Evolutionary conservation across 2,113 vertebrate species (phyloP).

Genomic region (Morone chrysops): DNA sequence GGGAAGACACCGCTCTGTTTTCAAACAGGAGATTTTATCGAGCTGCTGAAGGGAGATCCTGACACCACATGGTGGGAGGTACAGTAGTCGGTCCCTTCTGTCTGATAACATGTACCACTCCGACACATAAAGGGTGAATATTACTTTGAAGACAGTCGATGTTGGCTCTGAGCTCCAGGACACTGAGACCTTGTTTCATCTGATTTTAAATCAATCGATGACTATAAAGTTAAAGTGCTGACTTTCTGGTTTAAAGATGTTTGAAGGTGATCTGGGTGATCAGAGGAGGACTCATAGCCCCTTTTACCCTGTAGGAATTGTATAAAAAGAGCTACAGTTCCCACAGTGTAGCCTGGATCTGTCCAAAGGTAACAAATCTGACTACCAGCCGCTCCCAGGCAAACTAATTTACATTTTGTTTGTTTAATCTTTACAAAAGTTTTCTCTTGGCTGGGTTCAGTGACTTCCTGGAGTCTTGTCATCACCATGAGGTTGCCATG

Average conservation of each 20-base stretch:
- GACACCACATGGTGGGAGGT: constrained; percentile 98
- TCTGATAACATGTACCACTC: not conserved
- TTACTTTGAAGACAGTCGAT: not conserved
- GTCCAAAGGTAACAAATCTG: not conserved
- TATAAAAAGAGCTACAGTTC: not conserved
- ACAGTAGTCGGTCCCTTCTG: constrained; percentile 18
- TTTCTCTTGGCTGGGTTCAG: not conserved
- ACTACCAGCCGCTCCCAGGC: not conserved
- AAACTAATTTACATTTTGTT: constrained; percentile 3
- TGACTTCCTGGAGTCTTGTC: not conserved
- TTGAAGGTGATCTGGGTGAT: not conserved
- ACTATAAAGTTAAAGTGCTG: not conserved
- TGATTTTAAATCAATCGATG: not conserved
- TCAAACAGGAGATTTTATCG: constrained; percentile 93
- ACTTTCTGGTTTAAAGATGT: not conserved
- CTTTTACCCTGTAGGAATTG: not conserved
- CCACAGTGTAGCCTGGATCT: not conserved
- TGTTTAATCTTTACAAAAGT: not conserved
- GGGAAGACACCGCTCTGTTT: constrained; percentile 91
- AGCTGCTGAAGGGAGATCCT: constrained; percentile 94
- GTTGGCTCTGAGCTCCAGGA: not conserved
- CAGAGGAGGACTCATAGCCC: not conserved
- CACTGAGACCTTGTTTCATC: not conserved
- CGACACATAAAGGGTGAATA: not conserved
- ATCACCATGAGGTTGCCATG: not conserved